These are phyloP conservation scores for Alentia gelatinosa DNA, from an alignment of 2,888 invertebrate genomes.

Conservation along the genomic window DNA sequence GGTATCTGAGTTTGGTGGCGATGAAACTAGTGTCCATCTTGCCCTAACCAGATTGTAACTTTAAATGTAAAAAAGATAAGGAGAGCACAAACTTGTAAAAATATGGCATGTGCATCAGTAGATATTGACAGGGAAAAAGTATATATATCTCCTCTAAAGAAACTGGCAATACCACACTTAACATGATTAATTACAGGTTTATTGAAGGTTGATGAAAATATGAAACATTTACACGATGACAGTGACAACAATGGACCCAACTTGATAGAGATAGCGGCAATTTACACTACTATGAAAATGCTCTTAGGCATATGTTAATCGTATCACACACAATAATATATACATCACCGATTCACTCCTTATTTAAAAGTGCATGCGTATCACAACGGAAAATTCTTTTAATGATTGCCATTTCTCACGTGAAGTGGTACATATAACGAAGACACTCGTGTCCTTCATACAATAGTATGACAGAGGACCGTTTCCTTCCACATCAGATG, in stretches of 20 bases:
- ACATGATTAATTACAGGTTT: slow-evolving; percentile 10
- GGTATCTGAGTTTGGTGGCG: no score
- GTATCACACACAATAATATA: background rate
- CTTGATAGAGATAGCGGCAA: background rate
- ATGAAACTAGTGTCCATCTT: no score
- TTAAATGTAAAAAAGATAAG: no score
- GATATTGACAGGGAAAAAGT: no score
- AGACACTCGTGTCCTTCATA: background rate
- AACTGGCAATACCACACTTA: no score
- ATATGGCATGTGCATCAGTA: no score
- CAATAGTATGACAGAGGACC: background rate
- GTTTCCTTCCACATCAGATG: background rate
- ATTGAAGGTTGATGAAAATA: background rate
- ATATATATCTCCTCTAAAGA: no score
- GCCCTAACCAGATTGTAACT: no score
- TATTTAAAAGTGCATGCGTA: background rate
- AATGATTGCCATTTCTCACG: background rate
- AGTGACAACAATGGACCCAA: background rate
- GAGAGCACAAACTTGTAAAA: no score
- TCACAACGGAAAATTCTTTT: background rate
- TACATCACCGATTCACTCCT: background rate
- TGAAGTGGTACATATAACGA: no score
- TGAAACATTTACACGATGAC: slow-evolving; percentile 16
- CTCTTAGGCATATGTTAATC: background rate
- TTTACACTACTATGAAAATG: background rate